These are phyloP conservation scores for Thamnophis elegans DNA, from an alignment of 2,797 vertebrate species.

Conservation along the genomic window DNA sequence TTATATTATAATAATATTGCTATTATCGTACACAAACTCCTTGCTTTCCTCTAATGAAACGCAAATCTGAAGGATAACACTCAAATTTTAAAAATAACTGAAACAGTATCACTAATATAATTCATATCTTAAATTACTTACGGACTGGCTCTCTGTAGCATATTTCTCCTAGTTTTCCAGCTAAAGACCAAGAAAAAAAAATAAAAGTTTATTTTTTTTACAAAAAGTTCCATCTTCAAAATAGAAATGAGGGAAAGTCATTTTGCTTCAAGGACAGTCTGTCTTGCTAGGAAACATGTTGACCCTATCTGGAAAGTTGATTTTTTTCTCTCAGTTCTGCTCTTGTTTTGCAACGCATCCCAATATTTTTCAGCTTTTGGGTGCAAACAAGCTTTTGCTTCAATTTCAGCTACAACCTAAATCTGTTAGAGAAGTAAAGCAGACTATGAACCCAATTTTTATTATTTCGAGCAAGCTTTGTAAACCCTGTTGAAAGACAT, in stretches of 20 bases:
- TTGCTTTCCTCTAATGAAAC: neutral
- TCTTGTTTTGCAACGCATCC: neutral
- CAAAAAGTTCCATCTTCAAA: neutral
- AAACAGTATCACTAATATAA: neutral
- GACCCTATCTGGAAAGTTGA: neutral
- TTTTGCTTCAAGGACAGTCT: neutral
- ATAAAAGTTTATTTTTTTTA: neutral
- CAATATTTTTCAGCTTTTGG: neutral
- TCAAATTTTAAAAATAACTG: neutral
- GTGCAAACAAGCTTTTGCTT: neutral
- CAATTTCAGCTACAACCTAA: neutral
- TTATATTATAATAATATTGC: neutral
- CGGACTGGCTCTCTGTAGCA: constrained; percentile 75
- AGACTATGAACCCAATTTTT: neutral
- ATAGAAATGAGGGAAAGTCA: neutral
- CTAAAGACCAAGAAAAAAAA: constrained; percentile 56
- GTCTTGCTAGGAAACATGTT: neutral
- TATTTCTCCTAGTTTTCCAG: constrained; percentile 73
- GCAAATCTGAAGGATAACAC: neutral
- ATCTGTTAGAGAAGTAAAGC: neutral
- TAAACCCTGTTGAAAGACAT: neutral
- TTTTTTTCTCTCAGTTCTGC: neutral
- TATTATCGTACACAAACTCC: neutral
- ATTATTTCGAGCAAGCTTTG: neutral
- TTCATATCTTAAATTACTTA: constrained; percentile 67